Conservation (phyloP, 2,888 invertebrate species). For the Leucophora obtusa region DNA sequence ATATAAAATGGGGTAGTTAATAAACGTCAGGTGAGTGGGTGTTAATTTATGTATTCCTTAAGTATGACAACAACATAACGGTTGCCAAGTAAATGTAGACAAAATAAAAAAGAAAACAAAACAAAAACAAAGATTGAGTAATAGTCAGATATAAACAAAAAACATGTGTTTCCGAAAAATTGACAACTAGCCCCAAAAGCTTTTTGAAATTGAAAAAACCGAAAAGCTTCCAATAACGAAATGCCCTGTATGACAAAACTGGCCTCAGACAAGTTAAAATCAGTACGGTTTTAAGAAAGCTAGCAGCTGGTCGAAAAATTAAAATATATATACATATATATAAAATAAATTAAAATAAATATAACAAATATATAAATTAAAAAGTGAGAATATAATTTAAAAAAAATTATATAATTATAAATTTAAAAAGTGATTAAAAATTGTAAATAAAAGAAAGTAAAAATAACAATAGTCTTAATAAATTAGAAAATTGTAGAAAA, state of each 20-base stretch:
- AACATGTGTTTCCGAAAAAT: slow-evolving; percentile 56
- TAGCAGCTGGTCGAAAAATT: slow-evolving; percentile 55
- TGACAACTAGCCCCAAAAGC: slow-evolving; percentile 37
- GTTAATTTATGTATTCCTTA: not conserved
- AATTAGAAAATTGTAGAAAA: not conserved
- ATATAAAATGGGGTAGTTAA: not conserved
- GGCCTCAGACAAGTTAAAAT: slow-evolving; percentile 57
- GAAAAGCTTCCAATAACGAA: slow-evolving; percentile 44
- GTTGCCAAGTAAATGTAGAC: slow-evolving; percentile 47
- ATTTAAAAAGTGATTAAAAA: not conserved
- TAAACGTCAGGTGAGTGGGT: not conserved
- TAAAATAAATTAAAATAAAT: slow-evolving; percentile 16
- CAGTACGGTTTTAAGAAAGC: slow-evolving; percentile 64
- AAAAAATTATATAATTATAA: not conserved
- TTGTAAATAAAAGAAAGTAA: not conserved
- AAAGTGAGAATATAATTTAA: slow-evolving; percentile 34
- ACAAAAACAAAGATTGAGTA: slow-evolving; percentile 55
- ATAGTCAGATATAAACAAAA: slow-evolving; percentile 55
- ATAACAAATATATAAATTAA: slow-evolving; percentile 13
- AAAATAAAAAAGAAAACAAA: slow-evolving; percentile 21
- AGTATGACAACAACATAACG: slow-evolving; percentile 7
- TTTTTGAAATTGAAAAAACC: slow-evolving; percentile 18
- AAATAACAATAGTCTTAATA: not conserved
- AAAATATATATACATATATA: no score
- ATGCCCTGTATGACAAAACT: slow-evolving; percentile 60